Conservation (phyloP, 2,888 invertebrate genomes). For the Cybosia mesomella region DNA sequence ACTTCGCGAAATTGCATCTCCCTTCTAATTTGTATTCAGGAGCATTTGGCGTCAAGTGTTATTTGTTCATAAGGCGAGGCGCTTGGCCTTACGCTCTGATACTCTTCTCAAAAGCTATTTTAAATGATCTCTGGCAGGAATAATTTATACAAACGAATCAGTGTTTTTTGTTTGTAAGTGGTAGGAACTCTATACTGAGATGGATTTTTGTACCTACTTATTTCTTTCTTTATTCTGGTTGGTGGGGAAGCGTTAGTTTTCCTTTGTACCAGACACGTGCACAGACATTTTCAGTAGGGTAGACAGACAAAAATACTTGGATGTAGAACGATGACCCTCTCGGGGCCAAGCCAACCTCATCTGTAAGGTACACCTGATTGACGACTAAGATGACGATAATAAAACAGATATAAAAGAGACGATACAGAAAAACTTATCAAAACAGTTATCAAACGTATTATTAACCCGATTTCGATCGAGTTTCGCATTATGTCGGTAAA, state of each 20-base stretch:
- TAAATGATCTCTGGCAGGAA: constrained; percentile 36
- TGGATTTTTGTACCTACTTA: background rate
- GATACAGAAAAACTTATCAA: too few relatives aligned
- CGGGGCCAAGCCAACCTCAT: too few relatives aligned
- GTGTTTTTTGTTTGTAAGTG: constrained; percentile 30
- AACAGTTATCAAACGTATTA: too few relatives aligned
- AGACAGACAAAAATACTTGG: too few relatives aligned
- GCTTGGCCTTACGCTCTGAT: constrained; percentile 32
- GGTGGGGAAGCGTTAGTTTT: background rate
- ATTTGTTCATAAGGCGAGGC: constrained; percentile 69
- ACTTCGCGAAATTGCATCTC: constrained; percentile 75
- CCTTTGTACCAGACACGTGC: too few relatives aligned
- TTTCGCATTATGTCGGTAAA: too few relatives aligned
- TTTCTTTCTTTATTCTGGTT: background rate
- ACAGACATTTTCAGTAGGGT: too few relatives aligned
- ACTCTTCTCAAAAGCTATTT: constrained; percentile 32
- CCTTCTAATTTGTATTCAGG: constrained; percentile 78
- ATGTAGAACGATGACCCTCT: too few relatives aligned
- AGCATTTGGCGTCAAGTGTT: constrained; percentile 63
- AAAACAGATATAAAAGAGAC: too few relatives aligned
- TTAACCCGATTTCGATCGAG: too few relatives aligned
- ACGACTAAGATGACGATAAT: too few relatives aligned
- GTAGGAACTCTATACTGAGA: constrained; percentile 8
- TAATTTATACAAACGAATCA: constrained; percentile 31
- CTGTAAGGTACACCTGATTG: too few relatives aligned